These are phyloP conservation scores for Drosophila emarginata DNA, from an alignment of 2,888 invertebrate species.

Conservation along the genomic window DNA sequence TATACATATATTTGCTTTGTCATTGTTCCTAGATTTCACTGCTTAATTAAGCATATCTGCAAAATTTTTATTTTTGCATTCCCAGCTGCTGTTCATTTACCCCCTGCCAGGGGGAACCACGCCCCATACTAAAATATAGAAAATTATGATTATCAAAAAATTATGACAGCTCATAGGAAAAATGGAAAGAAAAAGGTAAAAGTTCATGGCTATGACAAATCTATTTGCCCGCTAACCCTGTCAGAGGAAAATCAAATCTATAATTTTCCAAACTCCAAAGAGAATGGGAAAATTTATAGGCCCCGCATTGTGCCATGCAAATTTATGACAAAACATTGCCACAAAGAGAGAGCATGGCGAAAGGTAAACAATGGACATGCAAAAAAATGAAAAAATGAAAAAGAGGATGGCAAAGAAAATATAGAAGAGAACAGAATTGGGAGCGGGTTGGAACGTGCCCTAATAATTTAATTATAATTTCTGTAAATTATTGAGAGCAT, in stretches of 20 bases:
- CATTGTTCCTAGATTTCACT: background rate
- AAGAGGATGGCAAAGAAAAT: background rate
- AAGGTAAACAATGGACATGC: slow-evolving; percentile 61
- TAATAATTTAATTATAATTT: slow-evolving; percentile 74
- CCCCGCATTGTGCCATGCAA: slow-evolving; percentile 67
- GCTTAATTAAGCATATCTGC: slow-evolving; percentile 52
- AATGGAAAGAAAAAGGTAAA: background rate
- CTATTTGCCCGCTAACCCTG: slow-evolving; percentile 38
- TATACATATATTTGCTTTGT: slow-evolving; percentile 1
- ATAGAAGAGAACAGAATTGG: background rate
- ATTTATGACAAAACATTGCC: slow-evolving; percentile 76
- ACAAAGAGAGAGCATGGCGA: slow-evolving; percentile 49
- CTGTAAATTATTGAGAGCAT: slow-evolving; percentile 48
- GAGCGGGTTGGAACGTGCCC: slow-evolving; percentile 60
- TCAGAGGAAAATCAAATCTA: slow-evolving; percentile 44
- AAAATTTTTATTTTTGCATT: slow-evolving; percentile 12
- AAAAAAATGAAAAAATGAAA: slow-evolving; percentile 11
- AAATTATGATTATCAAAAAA: slow-evolving; percentile 71
- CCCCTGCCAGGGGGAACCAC: slow-evolving; percentile 56
- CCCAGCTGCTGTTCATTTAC: slow-evolving; percentile 67
- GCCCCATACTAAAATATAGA: slow-evolving; percentile 56
- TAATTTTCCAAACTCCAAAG: slow-evolving; percentile 48
- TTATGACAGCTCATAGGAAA: slow-evolving; percentile 49
- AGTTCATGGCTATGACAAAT: slow-evolving; percentile 26
- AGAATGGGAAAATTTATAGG: slow-evolving; percentile 37